Evolutionary conservation across 2,797 vertebrate genomes (phyloP).

Genomic region (Stomatorhinus walkeri): DNA sequence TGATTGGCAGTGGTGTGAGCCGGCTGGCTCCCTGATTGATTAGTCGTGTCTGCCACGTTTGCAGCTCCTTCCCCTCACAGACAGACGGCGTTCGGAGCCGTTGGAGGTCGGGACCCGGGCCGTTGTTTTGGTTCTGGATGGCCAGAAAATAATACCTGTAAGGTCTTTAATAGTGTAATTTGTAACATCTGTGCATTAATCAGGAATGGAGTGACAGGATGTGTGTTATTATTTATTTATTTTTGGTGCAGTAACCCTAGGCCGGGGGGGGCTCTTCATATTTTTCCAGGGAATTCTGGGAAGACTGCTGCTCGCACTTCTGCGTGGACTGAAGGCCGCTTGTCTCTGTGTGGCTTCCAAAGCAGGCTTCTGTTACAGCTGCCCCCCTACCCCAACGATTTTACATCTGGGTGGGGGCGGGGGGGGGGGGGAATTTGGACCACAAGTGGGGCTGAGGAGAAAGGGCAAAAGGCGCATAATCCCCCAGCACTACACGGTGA

Average conservation of each 20-base stretch:
- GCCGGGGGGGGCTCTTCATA: constrained; percentile 48
- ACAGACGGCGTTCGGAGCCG: not conserved
- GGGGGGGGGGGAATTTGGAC: constrained; percentile 33
- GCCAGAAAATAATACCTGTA: constrained; percentile 43
- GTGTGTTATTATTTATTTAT: constrained; percentile 16
- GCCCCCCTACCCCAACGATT: not conserved
- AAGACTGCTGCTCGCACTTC: constrained; percentile 62
- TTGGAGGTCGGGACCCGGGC: not conserved
- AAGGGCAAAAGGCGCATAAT: constrained; percentile 14
- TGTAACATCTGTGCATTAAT: constrained; percentile 64
- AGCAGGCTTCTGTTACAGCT: constrained; percentile 20
- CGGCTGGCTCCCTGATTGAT: not conserved
- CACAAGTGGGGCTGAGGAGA: constrained; percentile 33
- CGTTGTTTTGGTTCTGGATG: not conserved
- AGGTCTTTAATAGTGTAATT: constrained; percentile 63
- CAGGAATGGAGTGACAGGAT: constrained; percentile 41
- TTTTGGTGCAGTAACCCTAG: constrained; percentile 34
- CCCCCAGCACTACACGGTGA: not conserved
- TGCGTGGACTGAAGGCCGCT: constrained; percentile 58
- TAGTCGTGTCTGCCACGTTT: not conserved
- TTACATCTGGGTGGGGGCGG: constrained; percentile 23
- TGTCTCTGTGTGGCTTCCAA: constrained; percentile 34
- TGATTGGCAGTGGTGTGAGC: not conserved
- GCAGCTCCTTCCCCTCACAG: not conserved
- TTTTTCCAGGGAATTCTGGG: constrained; percentile 61